Evolutionary conservation across 2,113 vertebrate genomes (phyloP).

Genomic region (Opisthocomus hoazin): DNA sequence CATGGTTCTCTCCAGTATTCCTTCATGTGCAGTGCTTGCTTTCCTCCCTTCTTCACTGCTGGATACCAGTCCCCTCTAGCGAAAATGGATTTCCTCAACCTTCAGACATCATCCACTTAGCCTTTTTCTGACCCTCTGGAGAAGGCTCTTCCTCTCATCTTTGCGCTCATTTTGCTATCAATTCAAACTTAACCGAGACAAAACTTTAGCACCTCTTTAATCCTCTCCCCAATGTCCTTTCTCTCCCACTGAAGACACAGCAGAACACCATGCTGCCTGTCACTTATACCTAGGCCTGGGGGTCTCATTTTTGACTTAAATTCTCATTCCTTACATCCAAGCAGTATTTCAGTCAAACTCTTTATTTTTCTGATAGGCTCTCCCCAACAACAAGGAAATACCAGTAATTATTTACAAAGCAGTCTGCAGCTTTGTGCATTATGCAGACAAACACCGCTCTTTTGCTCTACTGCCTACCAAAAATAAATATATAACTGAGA

Average conservation of each 20-base stretch:
- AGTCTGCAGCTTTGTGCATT: not conserved
- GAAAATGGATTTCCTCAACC: not conserved
- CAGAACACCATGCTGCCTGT: not conserved
- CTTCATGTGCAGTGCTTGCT: not conserved
- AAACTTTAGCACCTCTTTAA: not conserved
- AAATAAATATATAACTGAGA: not conserved
- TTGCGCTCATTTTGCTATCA: not conserved
- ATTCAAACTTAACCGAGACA: not conserved
- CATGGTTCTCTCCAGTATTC: not conserved
- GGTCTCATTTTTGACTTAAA: not conserved
- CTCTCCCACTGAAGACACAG: not conserved
- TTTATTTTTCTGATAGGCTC: not conserved
- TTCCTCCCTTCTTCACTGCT: not conserved
- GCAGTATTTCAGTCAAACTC: not conserved
- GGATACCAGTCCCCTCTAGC: not conserved
- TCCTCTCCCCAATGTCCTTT: not conserved
- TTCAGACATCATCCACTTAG: not conserved
- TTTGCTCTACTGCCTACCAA: not conserved
- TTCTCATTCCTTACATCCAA: not conserved
- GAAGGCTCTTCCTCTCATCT: not conserved
- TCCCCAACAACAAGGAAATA: not conserved
- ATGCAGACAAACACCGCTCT: not conserved
- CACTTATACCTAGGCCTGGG: not conserved
- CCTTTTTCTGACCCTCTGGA: not conserved
- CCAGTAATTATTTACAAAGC: not conserved